A percentile compares a stretch with the other conserved stretches of the same genome.
Evolutionary conservation across 2,888 invertebrate species (phyloP).

Genomic region (Hydroisotoma schaefferi): DNA sequence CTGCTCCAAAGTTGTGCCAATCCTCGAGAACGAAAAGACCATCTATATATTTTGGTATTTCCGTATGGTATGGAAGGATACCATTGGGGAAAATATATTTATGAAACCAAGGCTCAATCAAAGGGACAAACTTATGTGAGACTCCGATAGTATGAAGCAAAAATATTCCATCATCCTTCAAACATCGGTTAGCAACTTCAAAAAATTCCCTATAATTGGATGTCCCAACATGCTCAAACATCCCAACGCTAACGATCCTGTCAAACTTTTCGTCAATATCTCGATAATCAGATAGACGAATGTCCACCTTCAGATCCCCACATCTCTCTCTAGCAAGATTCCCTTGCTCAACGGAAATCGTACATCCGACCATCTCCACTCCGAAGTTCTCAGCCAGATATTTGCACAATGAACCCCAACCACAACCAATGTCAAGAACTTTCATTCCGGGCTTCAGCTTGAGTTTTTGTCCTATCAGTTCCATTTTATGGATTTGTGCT

Average conservation of each 20-base stretch:
- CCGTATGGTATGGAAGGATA: slow-evolving; percentile 41
- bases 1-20: slow-evolving; percentile 43
- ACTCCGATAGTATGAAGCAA: slow-evolving; percentile 45
- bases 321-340: slow-evolving; percentile 30
- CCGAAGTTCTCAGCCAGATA: slow-evolving; percentile 39
- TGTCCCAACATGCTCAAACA: slow-evolving; percentile 40
- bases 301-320: slow-evolving; percentile 27
- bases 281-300: slow-evolving; percentile 37
- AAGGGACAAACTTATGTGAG: slow-evolving; percentile 29
- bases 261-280: slow-evolving; percentile 44
- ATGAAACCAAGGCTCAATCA: slow-evolving; percentile 44
- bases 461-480: slow-evolving; percentile 38
- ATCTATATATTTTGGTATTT: slow-evolving; percentile 31
- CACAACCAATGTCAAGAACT: slow-evolving; percentile 39
- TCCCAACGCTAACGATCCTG: slow-evolving; percentile 42
- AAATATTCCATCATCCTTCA: slow-evolving; percentile 43
- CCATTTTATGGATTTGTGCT: slow-evolving; percentile 44
- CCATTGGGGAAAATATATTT: slow-evolving; percentile 47
- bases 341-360: slow-evolving; percentile 39
- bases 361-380: slow-evolving; percentile 40
- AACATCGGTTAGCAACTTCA: slow-evolving; percentile 38
- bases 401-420: slow-evolving; percentile 44
- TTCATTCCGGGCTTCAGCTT: slow-evolving; percentile 45
- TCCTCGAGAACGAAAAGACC: slow-evolving; percentile 42
- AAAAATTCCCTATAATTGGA: slow-evolving; percentile 40